phyloP scores from a whole-genome alignment of 2,888 invertebrate genomes.

The Pandemis corylana region DNA sequence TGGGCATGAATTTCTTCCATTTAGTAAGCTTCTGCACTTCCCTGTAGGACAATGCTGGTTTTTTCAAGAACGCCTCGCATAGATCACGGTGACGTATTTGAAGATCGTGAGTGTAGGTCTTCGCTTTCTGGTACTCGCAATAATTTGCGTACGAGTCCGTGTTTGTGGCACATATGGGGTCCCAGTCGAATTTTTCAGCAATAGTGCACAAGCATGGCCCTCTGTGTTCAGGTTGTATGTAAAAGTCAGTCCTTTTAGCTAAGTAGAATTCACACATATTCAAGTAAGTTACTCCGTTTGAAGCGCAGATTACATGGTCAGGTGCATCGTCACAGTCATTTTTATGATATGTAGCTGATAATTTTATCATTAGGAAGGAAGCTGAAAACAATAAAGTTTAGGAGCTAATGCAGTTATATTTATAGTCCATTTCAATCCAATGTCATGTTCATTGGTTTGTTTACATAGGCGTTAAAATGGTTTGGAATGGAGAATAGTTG shows the following conservation, averaged over 20 bases:
- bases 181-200: conserved; percentile 43
- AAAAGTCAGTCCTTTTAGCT: background rate
- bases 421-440: no score
- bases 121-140: conserved; percentile 46
- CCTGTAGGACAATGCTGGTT: conserved; percentile 8
- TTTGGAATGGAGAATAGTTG: no score
- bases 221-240: conserved; percentile 1
- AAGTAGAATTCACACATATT: conserved; percentile 28
- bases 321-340: background rate
- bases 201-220: conserved; percentile 17
- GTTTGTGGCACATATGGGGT: conserved; percentile 50
- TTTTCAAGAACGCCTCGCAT: conserved; percentile 17
- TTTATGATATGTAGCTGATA: background rate
- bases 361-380: background rate
- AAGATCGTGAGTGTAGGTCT: conserved; percentile 13
- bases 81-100: conserved; percentile 21
- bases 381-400: background rate
- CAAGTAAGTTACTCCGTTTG: conserved; percentile 28
- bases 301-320: conserved; percentile 11
- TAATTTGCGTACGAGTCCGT: conserved; percentile 49
- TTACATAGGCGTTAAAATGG: no score
- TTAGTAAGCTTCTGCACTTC: conserved; percentile 23
- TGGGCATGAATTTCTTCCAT: conserved; percentile 33
- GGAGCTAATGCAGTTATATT: no score
- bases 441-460: no score